phyloP scores from a whole-genome alignment of 2,113 vertebrate species.

The Chaetura pelagica region DNA sequence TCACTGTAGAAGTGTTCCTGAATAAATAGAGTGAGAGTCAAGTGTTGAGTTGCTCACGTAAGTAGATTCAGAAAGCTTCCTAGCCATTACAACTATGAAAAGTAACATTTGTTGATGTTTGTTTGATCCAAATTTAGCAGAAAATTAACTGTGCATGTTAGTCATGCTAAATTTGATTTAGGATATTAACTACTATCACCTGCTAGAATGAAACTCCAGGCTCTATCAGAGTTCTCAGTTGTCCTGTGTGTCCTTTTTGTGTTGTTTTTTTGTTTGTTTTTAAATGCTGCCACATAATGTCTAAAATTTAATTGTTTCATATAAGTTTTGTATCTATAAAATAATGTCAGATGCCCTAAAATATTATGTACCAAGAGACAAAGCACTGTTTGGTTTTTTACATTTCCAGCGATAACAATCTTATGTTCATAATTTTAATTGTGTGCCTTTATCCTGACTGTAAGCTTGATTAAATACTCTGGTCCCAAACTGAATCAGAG shows the following conservation, averaged over 20 bases:
- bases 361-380: background rate
- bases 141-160: background rate
- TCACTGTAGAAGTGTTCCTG: background rate
- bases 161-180: background rate
- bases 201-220: background rate
- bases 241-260: background rate
- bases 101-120: background rate
- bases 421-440: background rate
- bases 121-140: background rate
- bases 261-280: background rate
- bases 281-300: background rate
- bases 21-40: background rate
- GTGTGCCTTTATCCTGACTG: background rate
- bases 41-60: background rate
- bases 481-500: background rate
- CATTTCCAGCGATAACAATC: background rate
- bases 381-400: background rate
- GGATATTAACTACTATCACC: background rate
- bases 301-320: background rate
- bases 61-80: background rate
- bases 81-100: background rate
- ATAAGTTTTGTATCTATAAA: background rate
- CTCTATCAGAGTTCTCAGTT: background rate
- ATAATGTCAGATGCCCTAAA: background rate
- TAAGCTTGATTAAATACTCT: background rate